Evolutionary conservation across 2,888 invertebrate species (phyloP).

Genomic region (Pantelozetes paolii): DNA sequence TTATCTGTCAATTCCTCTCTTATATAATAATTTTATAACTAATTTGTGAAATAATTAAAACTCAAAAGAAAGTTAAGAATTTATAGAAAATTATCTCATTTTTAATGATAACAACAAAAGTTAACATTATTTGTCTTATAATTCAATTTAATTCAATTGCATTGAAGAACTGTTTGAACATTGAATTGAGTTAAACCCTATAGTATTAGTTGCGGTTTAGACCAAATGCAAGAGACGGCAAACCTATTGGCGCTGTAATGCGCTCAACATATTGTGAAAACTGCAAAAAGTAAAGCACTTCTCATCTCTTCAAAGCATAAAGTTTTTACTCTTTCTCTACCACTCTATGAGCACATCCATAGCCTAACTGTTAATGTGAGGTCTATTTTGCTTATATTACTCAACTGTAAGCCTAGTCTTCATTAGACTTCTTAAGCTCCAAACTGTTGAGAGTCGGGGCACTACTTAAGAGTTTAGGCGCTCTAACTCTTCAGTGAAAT

Average conservation of each 20-base stretch:
- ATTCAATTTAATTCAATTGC: no score
- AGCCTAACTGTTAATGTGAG: not conserved
- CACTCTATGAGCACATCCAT: not conserved
- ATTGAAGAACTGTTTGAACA: not conserved
- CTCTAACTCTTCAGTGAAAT: not conserved
- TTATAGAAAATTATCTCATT: no score
- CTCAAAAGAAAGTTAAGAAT: no score
- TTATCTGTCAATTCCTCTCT: no score
- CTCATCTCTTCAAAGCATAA: not conserved
- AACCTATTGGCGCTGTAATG: conserved; percentile 5
- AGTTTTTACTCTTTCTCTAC: not conserved
- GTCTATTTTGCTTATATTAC: not conserved
- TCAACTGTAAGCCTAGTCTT: not conserved
- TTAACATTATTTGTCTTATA: no score
- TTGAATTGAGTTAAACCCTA: not conserved
- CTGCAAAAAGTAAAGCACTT: not conserved
- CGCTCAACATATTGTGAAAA: not conserved
- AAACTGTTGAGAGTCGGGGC: not conserved
- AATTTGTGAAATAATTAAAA: no score
- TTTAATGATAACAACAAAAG: no score
- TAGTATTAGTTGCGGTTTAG: conserved; percentile 26
- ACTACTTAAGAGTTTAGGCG: not conserved
- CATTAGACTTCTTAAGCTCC: not conserved
- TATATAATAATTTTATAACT: no score
- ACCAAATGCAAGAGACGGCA: not conserved